These are phyloP conservation scores for Trichoplusia ni DNA, from an alignment of 1,140 invertebrate species.

Conservation along the genomic window DNA sequence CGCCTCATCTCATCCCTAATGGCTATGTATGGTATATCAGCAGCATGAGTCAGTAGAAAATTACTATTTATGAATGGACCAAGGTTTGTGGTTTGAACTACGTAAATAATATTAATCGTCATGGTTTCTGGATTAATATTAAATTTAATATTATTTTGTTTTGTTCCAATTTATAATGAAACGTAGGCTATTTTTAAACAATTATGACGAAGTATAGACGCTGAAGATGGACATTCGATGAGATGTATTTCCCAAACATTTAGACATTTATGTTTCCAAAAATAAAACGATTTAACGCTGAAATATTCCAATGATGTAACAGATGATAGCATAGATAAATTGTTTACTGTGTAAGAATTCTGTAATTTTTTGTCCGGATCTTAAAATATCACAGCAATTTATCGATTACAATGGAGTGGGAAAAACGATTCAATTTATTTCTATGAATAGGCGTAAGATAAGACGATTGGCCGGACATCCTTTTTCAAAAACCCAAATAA, in stretches of 20 bases:
- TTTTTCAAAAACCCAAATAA: constrained; percentile 39
- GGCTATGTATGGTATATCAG: constrained; percentile 27
- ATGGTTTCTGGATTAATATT: not conserved
- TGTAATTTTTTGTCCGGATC: not conserved
- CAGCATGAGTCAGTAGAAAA: constrained; percentile 19
- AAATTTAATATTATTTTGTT: not conserved
- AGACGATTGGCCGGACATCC: constrained; percentile 49
- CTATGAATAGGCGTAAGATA: constrained; percentile 8
- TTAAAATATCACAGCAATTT: not conserved
- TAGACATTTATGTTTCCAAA: not conserved
- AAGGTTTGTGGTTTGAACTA: constrained; percentile 7
- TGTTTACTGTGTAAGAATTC: not conserved
- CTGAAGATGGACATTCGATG: not conserved
- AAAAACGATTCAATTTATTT: constrained; percentile 5
- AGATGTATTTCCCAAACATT: not conserved
- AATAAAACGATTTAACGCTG: not conserved
- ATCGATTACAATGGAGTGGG: not conserved
- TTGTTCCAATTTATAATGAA: not conserved
- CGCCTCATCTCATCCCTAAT: constrained; percentile 16
- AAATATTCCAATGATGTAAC: not conserved
- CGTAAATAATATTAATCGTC: not conserved
- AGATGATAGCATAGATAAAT: not conserved
- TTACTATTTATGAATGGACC: not conserved
- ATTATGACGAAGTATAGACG: not conserved
- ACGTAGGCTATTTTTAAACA: constrained; percentile 1